A percentile compares a stretch with the other conserved stretches of the same genome.
Evolutionary conservation across 2,797 vertebrate genomes (phyloP).

Genomic region (Anguilla anguilla): DNA sequence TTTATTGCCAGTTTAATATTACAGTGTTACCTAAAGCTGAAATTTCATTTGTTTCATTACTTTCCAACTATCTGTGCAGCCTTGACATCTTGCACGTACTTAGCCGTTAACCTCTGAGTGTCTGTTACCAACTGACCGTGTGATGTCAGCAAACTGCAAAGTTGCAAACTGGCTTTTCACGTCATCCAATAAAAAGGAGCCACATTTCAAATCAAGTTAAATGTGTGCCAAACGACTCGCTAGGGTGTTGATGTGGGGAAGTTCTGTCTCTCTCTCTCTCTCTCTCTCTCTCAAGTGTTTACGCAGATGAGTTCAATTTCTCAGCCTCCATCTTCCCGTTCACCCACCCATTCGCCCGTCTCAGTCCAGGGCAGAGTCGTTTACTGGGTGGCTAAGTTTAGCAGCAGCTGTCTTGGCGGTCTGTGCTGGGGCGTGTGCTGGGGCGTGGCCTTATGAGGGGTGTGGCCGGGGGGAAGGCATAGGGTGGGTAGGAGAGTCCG

Average conservation of each 20-base stretch:
- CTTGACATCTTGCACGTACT: neutral
- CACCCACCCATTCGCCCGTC: slow-evolving; percentile 26
- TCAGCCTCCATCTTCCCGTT: slow-evolving; percentile 23
- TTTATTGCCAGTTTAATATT: neutral
- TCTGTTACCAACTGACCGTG: neutral
- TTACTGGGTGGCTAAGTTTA: slow-evolving; percentile 51
- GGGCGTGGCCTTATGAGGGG: slow-evolving; percentile 37
- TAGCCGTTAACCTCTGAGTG: slow-evolving; percentile 3
- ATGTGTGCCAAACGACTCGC: slow-evolving; percentile 27
- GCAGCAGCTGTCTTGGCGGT: slow-evolving; percentile 50
- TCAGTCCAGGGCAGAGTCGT: slow-evolving; percentile 30
- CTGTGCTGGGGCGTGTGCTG: slow-evolving; percentile 16
- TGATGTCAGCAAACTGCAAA: neutral
- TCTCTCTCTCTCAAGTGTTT: slow-evolving; percentile 20
- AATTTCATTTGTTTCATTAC: neutral
- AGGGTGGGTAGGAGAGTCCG: slow-evolving; percentile 29
- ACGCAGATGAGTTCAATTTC: slow-evolving; percentile 38
- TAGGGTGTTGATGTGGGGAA: slow-evolving; percentile 24
- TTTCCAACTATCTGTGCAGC: neutral
- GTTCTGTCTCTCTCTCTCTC: neutral
- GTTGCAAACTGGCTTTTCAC: slow-evolving; percentile 25
- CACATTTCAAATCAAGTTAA: slow-evolving; percentile 29
- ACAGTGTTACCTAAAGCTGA: neutral
- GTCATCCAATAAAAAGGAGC: slow-evolving; percentile 28
- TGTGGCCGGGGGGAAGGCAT: slow-evolving; percentile 31